Percentiles rank a stretch among this genome's conserved stretches.
These are phyloP conservation scores for Phataginus tricuspis DNA, from an alignment of 2,797 vertebrate genomes.

Conservation along the genomic window DNA sequence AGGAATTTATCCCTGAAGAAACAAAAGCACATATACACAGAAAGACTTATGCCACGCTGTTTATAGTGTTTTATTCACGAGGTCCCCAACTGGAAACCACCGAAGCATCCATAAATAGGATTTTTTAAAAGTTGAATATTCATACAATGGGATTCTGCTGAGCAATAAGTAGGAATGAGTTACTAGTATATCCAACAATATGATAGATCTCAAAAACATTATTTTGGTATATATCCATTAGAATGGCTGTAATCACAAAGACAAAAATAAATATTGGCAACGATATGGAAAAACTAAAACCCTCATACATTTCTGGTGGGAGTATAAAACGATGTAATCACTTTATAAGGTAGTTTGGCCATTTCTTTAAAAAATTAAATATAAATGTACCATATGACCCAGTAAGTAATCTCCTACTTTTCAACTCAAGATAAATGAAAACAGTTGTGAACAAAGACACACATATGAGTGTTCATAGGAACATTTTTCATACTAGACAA, in stretches of 20 bases:
- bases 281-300: not conserved
- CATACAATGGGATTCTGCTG: not conserved
- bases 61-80: not conserved
- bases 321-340: not conserved
- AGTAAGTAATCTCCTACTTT: not conserved
- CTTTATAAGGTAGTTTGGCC: not conserved
- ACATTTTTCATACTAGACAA: not conserved
- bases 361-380: constrained; percentile 5
- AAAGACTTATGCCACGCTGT: not conserved
- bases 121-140: not conserved
- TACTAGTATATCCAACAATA: not conserved
- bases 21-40: not conserved
- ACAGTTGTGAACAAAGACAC: not conserved
- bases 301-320: not conserved
- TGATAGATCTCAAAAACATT: not conserved
- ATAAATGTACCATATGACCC: not conserved
- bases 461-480: not conserved
- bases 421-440: not conserved
- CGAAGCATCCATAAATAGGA: not conserved
- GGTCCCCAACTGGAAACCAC: not conserved
- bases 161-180: not conserved
- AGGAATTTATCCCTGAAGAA: not conserved
- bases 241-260: not conserved
- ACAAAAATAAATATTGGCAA: not conserved
- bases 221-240: not conserved